phyloP scores from a whole-genome alignment of 2,888 invertebrate species.

The Campoplex capitator region DNA sequence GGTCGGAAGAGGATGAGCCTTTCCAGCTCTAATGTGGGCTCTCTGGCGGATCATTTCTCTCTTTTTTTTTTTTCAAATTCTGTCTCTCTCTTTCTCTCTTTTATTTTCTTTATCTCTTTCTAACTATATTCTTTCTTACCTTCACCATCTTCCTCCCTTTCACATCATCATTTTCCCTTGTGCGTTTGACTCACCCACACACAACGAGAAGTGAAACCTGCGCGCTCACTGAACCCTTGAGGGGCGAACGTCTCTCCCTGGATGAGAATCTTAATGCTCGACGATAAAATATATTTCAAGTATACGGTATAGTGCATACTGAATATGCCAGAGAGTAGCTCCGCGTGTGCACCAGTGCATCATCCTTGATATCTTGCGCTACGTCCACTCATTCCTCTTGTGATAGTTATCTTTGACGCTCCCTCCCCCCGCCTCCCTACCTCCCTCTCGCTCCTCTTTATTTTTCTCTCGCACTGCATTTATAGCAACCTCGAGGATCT shows the following conservation, averaged over 20 bases:
- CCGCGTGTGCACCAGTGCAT: constrained; percentile 41
- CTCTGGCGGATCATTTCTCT: constrained; percentile 34
- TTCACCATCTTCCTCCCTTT: constrained; percentile 3
- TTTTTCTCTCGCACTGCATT: neutral
- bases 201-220: constrained; percentile 19
- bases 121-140: neutral
- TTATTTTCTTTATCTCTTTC: constrained; percentile 4
- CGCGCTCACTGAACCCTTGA: constrained; percentile 43
- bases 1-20: constrained; percentile 63
- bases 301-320: constrained; percentile 44
- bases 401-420: constrained; percentile 44
- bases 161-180: constrained; percentile 20
- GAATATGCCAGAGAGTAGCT: constrained; percentile 31
- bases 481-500: constrained; percentile 23
- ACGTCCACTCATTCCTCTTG: constrained; percentile 40
- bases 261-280: constrained; percentile 71
- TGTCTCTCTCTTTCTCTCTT: neutral
- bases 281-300: constrained; percentile 72
- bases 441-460: neutral
- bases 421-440: neutral
- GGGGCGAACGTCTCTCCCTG: constrained; percentile 58
- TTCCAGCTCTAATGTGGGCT: constrained; percentile 51
- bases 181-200: constrained; percentile 49
- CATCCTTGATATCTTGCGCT: constrained; percentile 46
- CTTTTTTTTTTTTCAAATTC: neutral